phyloP scores from a whole-genome alignment of 2,113 vertebrate species.

The Chloebia gouldiae region DNA sequence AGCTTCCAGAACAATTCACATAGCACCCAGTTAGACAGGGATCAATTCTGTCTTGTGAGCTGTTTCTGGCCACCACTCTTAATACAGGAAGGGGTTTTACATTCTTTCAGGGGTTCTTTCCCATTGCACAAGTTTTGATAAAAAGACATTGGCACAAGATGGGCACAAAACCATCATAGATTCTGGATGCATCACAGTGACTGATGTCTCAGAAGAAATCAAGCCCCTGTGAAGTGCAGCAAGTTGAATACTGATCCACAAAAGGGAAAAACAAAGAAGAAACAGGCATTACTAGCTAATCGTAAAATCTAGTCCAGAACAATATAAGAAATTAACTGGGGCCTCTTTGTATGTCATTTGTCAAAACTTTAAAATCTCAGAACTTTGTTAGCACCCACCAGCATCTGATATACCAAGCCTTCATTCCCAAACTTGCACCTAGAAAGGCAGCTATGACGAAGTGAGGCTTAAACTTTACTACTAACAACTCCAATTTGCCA shows the following conservation, averaged over 20 bases:
- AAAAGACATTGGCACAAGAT: background rate
- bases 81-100: background rate
- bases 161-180: background rate
- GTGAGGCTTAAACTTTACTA: background rate
- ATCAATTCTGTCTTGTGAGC: background rate
- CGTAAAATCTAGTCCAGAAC: background rate
- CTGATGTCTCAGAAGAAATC: background rate
- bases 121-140: background rate
- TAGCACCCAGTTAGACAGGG: background rate
- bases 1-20: background rate
- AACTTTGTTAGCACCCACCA: background rate
- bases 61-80: background rate
- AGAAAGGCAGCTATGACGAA: background rate
- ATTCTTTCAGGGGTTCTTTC: background rate
- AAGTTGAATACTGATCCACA: background rate
- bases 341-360: background rate
- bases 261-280: background rate
- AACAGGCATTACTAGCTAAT: background rate
- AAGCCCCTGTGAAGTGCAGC: background rate
- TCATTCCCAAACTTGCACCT: background rate
- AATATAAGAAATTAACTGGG: background rate
- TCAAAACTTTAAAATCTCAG: background rate
- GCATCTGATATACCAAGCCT: background rate
- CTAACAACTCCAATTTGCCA: background rate
- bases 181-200: background rate